phyloP scores from a whole-genome alignment of 2,888 invertebrate species.

The Dromius quadrimaculatus region DNA sequence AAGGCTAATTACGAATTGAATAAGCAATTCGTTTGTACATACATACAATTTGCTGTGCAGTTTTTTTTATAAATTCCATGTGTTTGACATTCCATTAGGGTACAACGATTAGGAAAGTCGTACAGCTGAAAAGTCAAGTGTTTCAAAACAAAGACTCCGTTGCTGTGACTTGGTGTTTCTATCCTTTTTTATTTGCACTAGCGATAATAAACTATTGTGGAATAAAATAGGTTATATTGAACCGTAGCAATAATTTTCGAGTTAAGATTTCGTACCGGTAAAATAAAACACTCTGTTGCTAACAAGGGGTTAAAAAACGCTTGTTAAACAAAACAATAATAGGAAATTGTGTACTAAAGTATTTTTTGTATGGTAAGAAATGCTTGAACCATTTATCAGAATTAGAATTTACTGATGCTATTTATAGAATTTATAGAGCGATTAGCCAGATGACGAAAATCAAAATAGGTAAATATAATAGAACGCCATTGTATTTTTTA shows the following conservation, averaged over 20 bases:
- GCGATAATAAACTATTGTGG: conserved; percentile 24
- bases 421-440: conserved; percentile 33
- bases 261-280: conserved; percentile 43
- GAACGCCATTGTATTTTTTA: conserved; percentile 49
- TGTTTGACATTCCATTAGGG: conserved; percentile 43
- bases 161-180: conserved; percentile 47
- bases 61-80: conserved; percentile 36
- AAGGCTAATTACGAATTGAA: conserved; percentile 6
- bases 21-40: conserved; percentile 24
- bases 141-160: conserved; percentile 30
- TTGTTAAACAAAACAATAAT: conserved; percentile 48
- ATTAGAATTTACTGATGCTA: conserved; percentile 30
- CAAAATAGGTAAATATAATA: conserved; percentile 30
- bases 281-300: conserved; percentile 35
- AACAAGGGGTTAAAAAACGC: conserved; percentile 53
- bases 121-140: conserved; percentile 23
- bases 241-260: conserved; percentile 44
- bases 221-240: conserved; percentile 34
- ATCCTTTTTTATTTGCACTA: conserved; percentile 44
- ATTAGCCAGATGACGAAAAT: conserved; percentile 8
- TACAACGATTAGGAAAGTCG: conserved; percentile 32
- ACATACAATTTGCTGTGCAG: conserved; percentile 31
- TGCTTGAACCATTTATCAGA: conserved; percentile 15
- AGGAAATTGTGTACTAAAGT: conserved; percentile 46
- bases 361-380: conserved; percentile 44